phyloP scores from a whole-genome alignment of 64 coral and sea anemone genomes.

The Actinia tenebrosa region DNA sequence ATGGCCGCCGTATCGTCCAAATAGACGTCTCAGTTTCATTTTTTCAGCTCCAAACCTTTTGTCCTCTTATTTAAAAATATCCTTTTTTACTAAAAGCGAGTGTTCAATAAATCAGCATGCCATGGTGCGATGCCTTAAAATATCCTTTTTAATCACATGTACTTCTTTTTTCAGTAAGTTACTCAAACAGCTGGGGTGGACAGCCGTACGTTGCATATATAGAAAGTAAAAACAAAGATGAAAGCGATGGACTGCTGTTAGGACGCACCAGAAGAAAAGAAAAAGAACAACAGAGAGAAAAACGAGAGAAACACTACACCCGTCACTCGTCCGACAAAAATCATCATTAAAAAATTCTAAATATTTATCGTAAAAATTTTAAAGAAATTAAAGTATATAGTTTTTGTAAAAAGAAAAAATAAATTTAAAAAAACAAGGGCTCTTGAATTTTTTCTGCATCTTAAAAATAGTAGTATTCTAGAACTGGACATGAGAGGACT shows the following conservation, averaged over 20 bases:
- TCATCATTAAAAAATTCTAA: background rate
- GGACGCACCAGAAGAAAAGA: background rate
- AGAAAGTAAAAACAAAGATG: background rate
- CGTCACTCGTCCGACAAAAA: background rate
- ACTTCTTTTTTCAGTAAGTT: background rate
- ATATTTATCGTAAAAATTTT: background rate
- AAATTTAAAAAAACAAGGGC: background rate
- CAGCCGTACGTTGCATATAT: background rate
- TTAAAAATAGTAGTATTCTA: background rate
- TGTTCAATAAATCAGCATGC: no score
- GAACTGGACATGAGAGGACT: no score
- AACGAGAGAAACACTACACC: background rate
- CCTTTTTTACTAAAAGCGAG: no score
- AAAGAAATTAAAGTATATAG: background rate
- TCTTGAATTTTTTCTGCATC: background rate
- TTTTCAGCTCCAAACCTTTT: no score
- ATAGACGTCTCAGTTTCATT: no score
- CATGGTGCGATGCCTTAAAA: no score
- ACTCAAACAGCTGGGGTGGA: background rate
- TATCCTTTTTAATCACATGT: no score
- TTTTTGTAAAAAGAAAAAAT: background rate
- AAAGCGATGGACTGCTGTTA: background rate
- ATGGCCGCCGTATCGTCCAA: no score
- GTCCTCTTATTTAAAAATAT: no score
- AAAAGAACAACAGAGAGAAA: background rate